phyloP scores from a whole-genome alignment of 2,797 vertebrate species.

The Neopelma chrysocephalum region DNA sequence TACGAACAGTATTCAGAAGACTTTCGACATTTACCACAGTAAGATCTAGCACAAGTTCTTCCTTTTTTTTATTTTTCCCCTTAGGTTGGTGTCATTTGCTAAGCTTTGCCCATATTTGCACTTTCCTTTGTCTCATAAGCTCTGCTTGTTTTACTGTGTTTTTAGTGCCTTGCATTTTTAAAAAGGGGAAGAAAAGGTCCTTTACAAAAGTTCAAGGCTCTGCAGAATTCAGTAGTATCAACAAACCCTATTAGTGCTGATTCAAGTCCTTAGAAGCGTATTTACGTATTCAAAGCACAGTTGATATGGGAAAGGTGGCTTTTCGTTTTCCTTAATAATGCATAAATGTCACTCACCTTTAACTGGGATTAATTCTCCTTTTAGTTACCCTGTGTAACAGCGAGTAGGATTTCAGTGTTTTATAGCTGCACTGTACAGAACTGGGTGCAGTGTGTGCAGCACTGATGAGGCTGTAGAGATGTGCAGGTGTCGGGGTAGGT shows the following conservation, averaged over 20 bases:
- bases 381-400: background rate
- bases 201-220: slow-evolving; percentile 53
- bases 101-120: slow-evolving; percentile 19
- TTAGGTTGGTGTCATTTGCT: background rate
- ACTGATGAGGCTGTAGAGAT: background rate
- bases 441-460: background rate
- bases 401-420: background rate
- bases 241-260: slow-evolving; percentile 31
- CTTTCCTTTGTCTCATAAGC: background rate
- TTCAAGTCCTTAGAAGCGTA: background rate
- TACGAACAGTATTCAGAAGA: slow-evolving; percentile 94
- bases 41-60: slow-evolving; percentile 53
- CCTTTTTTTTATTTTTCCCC: background rate
- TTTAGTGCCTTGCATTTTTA: slow-evolving; percentile 23
- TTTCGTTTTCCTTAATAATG: slow-evolving; percentile 30
- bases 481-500: background rate
- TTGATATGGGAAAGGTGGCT: slow-evolving; percentile 8
- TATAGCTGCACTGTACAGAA: accelerated
- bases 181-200: slow-evolving; percentile 41
- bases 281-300: background rate
- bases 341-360: slow-evolving; percentile 55
- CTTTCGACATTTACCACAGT: slow-evolving; percentile 92
- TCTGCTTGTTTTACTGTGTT: background rate
- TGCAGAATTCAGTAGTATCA: slow-evolving; percentile 48
- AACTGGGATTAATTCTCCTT: slow-evolving; percentile 8